Evolutionary conservation across 2,797 vertebrate genomes (phyloP).

Genomic region (Anas capensis): DNA sequence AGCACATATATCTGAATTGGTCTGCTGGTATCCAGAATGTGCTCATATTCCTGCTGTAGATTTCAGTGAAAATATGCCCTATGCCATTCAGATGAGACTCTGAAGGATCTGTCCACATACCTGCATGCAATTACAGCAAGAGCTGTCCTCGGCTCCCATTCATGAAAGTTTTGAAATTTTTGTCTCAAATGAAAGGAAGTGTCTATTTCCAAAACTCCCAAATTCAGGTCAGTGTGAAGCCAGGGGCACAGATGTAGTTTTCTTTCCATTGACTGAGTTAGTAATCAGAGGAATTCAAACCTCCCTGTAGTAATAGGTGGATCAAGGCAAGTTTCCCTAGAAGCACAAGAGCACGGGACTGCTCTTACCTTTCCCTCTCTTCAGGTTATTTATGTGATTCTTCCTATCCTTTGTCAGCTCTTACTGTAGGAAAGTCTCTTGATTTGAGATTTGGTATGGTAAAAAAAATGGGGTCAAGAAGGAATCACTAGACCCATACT

Average conservation of each 20-base stretch:
- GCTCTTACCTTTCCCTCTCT: neutral
- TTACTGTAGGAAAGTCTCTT: neutral
- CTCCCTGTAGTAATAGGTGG: neutral
- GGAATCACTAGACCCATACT: neutral
- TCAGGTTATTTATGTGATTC: neutral
- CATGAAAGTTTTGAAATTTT: neutral
- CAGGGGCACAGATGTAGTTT: neutral
- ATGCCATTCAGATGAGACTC: neutral
- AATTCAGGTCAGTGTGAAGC: accelerated
- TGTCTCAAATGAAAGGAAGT: neutral
- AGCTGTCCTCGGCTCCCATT: neutral
- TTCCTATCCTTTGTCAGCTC: neutral
- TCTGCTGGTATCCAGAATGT: neutral
- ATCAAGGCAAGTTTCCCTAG: neutral
- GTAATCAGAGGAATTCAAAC: neutral
- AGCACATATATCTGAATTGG: neutral
- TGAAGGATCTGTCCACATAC: neutral
- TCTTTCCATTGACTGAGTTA: neutral
- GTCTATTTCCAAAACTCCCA: neutral
- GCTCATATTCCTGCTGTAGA: neutral
- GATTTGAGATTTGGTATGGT: neutral
- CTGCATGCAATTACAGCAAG: neutral
- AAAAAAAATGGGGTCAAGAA: neutral
- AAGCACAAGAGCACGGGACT: neutral
- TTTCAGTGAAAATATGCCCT: neutral